These are phyloP conservation scores for Sarcophaga variegata DNA, from an alignment of 2,888 invertebrate genomes.

Conservation along the genomic window DNA sequence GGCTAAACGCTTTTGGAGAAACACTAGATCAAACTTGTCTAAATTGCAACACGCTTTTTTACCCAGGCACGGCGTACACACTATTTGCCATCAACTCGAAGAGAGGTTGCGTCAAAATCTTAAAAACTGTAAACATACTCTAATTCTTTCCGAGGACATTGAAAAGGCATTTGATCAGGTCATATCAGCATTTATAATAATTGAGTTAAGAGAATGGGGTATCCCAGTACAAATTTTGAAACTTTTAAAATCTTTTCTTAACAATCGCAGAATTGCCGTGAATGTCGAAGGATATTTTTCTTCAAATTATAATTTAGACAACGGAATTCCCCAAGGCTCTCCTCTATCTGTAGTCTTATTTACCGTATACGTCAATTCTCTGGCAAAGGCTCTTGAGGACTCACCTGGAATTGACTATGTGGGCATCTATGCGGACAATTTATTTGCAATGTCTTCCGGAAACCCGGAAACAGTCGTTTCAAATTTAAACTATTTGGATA, in stretches of 20 bases:
- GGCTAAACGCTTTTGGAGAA: conserved; percentile 7
- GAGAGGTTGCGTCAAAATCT: no score
- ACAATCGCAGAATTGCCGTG: conserved; percentile 19
- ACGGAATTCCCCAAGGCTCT: not conserved
- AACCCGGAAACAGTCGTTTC: not conserved
- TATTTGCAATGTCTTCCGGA: not conserved
- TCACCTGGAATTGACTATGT: not conserved
- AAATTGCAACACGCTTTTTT: no score
- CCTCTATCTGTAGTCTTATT: not conserved
- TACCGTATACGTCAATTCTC: not conserved
- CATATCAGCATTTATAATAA: conserved; percentile 14
- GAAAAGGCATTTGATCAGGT: not conserved
- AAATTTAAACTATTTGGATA: conserved; percentile 9
- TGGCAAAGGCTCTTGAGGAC: not conserved
- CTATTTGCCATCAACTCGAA: not conserved
- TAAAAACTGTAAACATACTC: not conserved
- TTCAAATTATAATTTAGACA: not conserved
- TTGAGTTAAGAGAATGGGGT: conserved; percentile 3
- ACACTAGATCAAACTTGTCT: not conserved
- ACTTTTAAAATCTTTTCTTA: conserved; percentile 26
- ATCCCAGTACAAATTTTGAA: not conserved
- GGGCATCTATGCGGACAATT: not conserved
- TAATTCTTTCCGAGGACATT: not conserved
- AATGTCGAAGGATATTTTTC: conserved; percentile 21
- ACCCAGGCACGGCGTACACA: not conserved